Conservation (phyloP, 2,113 vertebrate species). For the Vulpes ferrilata region DNA sequence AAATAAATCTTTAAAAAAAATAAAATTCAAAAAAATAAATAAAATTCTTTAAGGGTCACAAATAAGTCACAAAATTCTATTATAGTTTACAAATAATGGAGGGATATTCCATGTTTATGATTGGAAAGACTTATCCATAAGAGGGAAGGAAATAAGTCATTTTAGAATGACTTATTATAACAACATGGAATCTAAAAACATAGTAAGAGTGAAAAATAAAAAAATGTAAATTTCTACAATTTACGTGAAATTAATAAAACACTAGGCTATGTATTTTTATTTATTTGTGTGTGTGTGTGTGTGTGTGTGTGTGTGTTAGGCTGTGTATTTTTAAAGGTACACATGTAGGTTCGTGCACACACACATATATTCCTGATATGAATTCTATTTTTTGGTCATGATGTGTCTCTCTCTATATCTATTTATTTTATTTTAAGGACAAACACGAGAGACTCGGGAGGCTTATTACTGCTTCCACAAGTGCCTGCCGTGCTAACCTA, state of each 20-base stretch:
- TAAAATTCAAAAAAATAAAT: not conserved
- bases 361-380: not conserved
- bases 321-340: not conserved
- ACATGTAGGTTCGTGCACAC: not conserved
- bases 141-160: not conserved
- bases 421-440: slow-evolving; percentile 3
- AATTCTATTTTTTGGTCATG: not conserved
- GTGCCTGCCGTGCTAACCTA: slow-evolving; percentile 54
- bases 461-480: not conserved
- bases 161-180: not conserved
- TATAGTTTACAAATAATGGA: not conserved
- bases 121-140: not conserved
- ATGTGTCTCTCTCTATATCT: not conserved
- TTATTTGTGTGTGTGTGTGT: no score
- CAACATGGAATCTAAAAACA: not conserved
- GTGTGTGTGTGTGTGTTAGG: no score
- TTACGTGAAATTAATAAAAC: slow-evolving; percentile 29
- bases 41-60: not conserved
- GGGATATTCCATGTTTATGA: not conserved
- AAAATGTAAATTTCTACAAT: not conserved
- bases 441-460: slow-evolving; percentile 40
- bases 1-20: no score
- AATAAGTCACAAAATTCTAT: not conserved
- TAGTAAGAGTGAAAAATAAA: not conserved
- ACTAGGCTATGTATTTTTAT: no score